Evolutionary conservation across 2,797 vertebrate genomes (phyloP).

Genomic region (Prionace glauca): DNA sequence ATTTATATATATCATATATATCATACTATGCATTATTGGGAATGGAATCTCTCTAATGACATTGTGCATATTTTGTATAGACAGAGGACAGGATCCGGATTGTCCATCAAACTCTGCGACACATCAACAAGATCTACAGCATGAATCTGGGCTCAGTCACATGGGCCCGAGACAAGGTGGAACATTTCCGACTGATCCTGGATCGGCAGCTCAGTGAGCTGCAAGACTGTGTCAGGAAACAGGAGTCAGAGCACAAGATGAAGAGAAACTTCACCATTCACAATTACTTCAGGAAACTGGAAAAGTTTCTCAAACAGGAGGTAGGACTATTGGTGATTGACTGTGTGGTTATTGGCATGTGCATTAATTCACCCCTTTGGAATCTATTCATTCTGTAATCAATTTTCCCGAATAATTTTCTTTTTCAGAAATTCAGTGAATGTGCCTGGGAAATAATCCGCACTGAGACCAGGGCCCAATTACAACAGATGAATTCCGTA

Average conservation of each 20-base stretch:
- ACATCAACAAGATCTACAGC: constrained; percentile 5
- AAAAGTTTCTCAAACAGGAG: background rate
- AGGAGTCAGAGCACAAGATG: background rate
- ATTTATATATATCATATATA: no score
- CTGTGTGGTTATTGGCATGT: background rate
- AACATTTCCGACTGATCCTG: background rate
- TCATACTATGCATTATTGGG: no score
- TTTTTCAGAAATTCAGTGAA: background rate
- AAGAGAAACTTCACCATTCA: background rate
- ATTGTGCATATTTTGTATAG: background rate
- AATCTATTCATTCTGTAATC: background rate
- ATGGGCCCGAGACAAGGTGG: background rate
- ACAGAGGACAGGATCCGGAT: background rate
- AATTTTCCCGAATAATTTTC: background rate
- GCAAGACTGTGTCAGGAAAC: background rate
- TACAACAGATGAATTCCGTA: background rate
- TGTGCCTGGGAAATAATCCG: constrained; percentile 18
- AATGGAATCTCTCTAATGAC: no score
- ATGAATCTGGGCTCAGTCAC: background rate
- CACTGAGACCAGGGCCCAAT: background rate
- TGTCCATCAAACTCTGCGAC: background rate
- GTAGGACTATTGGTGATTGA: background rate
- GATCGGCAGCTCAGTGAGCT: background rate
- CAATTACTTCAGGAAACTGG: background rate
- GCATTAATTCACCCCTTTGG: background rate